phyloP scores from a whole-genome alignment of 2,888 invertebrate species.

The Trissolcus brochymenae region DNA sequence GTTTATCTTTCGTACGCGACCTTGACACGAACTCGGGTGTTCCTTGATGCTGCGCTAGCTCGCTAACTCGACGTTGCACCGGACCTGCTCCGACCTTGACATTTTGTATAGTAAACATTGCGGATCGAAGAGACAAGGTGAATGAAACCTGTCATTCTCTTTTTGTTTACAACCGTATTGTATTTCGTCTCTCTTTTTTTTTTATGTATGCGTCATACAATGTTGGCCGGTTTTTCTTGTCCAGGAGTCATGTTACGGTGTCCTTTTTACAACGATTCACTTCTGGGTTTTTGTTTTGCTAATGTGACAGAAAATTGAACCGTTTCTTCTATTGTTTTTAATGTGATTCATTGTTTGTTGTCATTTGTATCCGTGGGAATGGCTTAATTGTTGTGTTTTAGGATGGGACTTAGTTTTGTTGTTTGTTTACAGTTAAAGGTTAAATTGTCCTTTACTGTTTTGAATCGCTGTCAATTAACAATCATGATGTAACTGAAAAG shows the following conservation, averaged over 20 bases:
- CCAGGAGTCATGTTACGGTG: no score
- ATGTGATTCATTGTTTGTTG: no score
- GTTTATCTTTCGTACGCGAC: background rate
- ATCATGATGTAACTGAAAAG: background rate
- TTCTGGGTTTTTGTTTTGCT: no score
- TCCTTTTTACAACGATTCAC: no score
- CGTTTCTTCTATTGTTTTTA: no score
- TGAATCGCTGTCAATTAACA: no score
- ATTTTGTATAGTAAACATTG: slow-evolving; percentile 21
- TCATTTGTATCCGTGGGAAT: no score
- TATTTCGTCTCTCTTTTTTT: background rate
- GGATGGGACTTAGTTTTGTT: no score
- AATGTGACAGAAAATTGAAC: no score
- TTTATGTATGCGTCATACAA: background rate
- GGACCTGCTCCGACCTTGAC: slow-evolving; percentile 36
- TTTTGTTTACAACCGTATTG: background rate
- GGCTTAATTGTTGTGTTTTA: no score
- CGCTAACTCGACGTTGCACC: background rate
- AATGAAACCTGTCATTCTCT: background rate
- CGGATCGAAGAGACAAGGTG: slow-evolving; percentile 14
- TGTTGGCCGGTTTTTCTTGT: background rate
- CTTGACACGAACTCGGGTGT: background rate
- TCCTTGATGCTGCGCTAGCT: background rate
- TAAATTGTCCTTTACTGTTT: background rate
- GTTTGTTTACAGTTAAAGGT: background rate